Base-by-base conservation (phyloP, 2,113 vertebrate species). In the Micronisus gabar region DNA sequence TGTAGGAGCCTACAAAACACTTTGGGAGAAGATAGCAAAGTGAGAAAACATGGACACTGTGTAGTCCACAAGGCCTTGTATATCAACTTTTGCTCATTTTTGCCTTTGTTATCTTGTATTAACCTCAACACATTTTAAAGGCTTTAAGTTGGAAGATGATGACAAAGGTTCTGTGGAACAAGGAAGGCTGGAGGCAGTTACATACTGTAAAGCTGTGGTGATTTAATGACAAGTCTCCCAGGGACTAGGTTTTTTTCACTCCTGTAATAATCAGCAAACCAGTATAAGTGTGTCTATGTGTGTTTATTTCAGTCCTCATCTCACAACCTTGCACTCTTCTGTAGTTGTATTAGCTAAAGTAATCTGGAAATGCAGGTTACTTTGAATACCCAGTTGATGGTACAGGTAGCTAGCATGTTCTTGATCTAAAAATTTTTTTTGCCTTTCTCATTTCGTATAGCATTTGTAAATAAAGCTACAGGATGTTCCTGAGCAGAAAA, bases 121-220 rank as follows among this genome's bases (percentile, higher is more conserved):
- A 59, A 76, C 48, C 59, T 61, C 40, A 25, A n/a, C 19, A 92
- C 8, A n/a, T 78, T 61, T 50, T 27, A 47, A 81, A 68, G 68
- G 11, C 7, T 55, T 76, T 38, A 66, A 70, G 62, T 18, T 3
- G 10, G 61, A 88, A 79, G 36, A 20, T 0, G 0, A 32, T 29
- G 48, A 55, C 40, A 59, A 1, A 3, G 9, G n/a, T 55, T 36
- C 36, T 61, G 26, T 47, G 66, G 65, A 88, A 11, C 18, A 52
- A 88, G 26, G 55, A 47, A 79, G 36, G 23, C 30, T 52, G 52
- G 18, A 74, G 34, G 32, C 27, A 56, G 34, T 15, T 67, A 56
- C 20, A n/a, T 6, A 9, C 7, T 43, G 34, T 32, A 87, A 74
- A 62, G 26, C n/a, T 61, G 19, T 9, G 6, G n/a, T 48, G 63